phyloP scores from a whole-genome alignment of 2,797 vertebrate genomes.

The Danionella dracula region DNA sequence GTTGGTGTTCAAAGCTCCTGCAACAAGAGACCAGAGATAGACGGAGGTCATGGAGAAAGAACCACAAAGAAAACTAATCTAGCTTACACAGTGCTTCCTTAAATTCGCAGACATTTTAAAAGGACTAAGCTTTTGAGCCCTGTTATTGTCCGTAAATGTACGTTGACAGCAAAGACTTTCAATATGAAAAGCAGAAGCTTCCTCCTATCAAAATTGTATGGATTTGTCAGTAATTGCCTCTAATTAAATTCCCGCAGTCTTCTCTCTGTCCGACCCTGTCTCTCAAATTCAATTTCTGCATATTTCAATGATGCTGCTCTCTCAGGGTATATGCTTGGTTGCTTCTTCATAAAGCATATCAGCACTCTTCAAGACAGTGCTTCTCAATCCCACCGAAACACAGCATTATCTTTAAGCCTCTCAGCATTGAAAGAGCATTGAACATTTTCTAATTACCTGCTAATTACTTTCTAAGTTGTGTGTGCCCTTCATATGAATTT shows the following conservation, averaged over 20 bases:
- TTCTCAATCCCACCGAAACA: conserved; percentile 35
- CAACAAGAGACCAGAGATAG: not conserved
- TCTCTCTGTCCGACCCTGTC: conserved; percentile 40
- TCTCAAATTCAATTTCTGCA: conserved; percentile 55
- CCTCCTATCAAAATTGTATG: conserved; percentile 41
- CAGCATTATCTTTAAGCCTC: conserved; percentile 34
- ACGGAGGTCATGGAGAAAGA: not conserved
- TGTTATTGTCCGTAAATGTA: conserved; percentile 28
- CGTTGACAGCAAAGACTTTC: conserved; percentile 11
- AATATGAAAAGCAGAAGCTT: conserved; percentile 23
- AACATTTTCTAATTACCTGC: conserved; percentile 58
- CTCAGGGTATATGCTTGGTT: conserved; percentile 47
- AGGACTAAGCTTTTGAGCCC: not conserved
- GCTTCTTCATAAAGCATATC: conserved; percentile 51
- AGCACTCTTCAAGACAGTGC: conserved; percentile 7
- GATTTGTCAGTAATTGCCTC: conserved; percentile 47
- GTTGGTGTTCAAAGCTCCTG: conserved; percentile 23
- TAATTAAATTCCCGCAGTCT: conserved; percentile 54
- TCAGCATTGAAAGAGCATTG: conserved; percentile 37
- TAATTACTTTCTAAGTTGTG: conserved; percentile 54
- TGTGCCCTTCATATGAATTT: conserved; percentile 41
- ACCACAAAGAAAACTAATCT: conserved; percentile 24
- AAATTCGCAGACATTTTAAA: not conserved
- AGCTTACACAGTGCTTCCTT: conserved; percentile 14
- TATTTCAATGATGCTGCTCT: conserved; percentile 50